A percentile compares a stretch with the other conserved stretches of the same genome.
These are phyloP conservation scores for Falcaria lacertinaria DNA, from an alignment of 2,888 invertebrate species.

Conservation along the genomic window DNA sequence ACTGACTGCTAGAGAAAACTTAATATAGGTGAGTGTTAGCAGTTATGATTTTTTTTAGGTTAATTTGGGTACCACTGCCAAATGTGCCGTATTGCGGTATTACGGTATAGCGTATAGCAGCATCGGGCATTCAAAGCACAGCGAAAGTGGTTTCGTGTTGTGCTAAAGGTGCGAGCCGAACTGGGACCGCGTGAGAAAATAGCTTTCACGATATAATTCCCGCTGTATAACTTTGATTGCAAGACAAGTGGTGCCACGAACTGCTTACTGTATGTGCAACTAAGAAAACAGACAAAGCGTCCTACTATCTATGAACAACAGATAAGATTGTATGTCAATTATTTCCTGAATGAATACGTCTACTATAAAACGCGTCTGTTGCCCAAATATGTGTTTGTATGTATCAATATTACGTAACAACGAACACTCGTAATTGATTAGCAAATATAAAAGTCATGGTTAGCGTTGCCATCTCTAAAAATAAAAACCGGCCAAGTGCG, in stretches of 20 bases:
- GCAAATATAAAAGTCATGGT: conserved; percentile 35
- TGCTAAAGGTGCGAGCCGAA: conserved; percentile 44
- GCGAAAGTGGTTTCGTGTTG: conserved; percentile 72
- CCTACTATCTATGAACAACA: not conserved
- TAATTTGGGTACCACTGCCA: no score
- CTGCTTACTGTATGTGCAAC: conserved; percentile 7
- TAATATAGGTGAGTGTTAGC: no score
- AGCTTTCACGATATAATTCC: conserved; percentile 75
- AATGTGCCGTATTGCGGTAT: no score
- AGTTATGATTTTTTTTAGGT: no score
- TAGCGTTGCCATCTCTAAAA: no score
- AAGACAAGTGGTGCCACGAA: conserved; percentile 32
- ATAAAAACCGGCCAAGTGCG: no score
- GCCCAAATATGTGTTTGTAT: conserved; percentile 8
- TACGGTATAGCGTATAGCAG: conserved; percentile 41
- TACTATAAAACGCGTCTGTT: conserved; percentile 11
- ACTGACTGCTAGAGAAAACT: no score
- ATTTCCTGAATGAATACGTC: conserved; percentile 14
- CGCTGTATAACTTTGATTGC: conserved; percentile 49
- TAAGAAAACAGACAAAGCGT: conserved; percentile 5
- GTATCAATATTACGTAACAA: conserved; percentile 27
- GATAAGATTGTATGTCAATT: conserved; percentile 10
- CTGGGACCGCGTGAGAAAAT: conserved; percentile 68
- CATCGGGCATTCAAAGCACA: conserved; percentile 41
- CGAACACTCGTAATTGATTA: conserved; percentile 30